These are phyloP conservation scores for Mimumesa dahlbomi DNA, from an alignment of 2,888 invertebrate genomes.

Conservation along the genomic window DNA sequence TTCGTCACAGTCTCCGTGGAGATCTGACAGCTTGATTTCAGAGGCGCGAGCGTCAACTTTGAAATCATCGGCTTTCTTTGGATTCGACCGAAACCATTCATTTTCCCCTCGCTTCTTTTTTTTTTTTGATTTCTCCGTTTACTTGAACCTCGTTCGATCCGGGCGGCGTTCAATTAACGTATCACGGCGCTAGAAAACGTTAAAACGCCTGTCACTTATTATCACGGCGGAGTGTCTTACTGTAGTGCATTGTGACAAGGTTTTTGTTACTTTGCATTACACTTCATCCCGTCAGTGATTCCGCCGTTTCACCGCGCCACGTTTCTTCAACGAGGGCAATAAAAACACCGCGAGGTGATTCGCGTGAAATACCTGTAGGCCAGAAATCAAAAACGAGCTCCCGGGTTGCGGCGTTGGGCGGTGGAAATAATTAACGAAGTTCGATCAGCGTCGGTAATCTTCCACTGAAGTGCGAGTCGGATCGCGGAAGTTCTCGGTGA, in stretches of 20 bases:
- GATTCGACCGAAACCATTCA: too few species aligned
- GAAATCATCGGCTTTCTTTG: too few species aligned
- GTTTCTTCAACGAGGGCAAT: too few species aligned
- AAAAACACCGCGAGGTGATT: slow-evolving; percentile 17
- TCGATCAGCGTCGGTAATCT: slow-evolving; percentile 1
- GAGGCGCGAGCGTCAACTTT: too few species aligned
- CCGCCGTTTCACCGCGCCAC: too few species aligned
- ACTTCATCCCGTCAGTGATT: too few species aligned
- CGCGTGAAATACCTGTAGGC: too few species aligned
- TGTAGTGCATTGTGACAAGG: too few species aligned
- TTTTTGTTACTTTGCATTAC: too few species aligned
- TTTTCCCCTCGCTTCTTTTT: background rate
- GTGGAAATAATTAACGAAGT: slow-evolving; percentile 15
- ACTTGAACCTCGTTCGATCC: background rate
- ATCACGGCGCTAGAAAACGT: background rate
- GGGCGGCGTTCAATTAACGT: too few species aligned
- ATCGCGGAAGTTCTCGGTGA: background rate
- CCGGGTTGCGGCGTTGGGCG: slow-evolving; percentile 1
- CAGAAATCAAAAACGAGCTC: slow-evolving; percentile 13
- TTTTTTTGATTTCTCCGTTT: background rate
- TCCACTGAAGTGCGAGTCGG: background rate
- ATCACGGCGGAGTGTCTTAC: too few species aligned
- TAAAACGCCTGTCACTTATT: too few species aligned
- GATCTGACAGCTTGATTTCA: slow-evolving; percentile 1
- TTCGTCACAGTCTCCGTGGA: background rate